Base-by-base conservation (phyloP, 2,113 vertebrate genomes). In the Coryphaenoides rupestris region DNA sequence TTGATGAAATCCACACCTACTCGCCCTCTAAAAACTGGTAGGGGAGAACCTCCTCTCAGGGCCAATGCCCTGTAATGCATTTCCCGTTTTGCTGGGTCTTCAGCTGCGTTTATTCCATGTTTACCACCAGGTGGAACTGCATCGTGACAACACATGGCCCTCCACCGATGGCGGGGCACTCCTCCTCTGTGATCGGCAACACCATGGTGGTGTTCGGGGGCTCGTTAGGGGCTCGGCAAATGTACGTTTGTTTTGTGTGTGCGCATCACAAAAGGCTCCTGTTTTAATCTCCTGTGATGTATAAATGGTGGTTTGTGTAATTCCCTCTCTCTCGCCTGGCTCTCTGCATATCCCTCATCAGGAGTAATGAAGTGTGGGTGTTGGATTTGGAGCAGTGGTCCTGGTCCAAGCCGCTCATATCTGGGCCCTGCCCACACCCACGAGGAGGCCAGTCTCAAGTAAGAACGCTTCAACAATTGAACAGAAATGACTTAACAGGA, bases 11-110 rank as follows among this genome's bases (percentile, higher is more conserved):
- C 80, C 97, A 99, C 73, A 99, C 96, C 0, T 99, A 99, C 68
- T 98, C 96, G 0, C 97, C 96, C 53, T 99, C 96, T 66, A 99
- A 98, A 77, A 98, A 99, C 83, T 98, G 97, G 97, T 98, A 89
- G 93, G 88, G 2, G 9, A 13, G 7, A 55, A n/a, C 12, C 47
- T 14, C 21, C 54, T 6, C 47, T n/a, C 47, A n/a, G n/a, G n/a
- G n/a, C n/a, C n/a, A n/a, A n/a, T n/a, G 47, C 47, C 47, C 5
- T 50, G 47, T 40, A 40, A 40, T 40, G 9, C 33, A 40, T 7
- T 40, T 12, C 33, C 33, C 13, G 68, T 21, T 71, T 3, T 50
- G 1, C 26, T 1, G 33, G 22, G 63, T 24, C 40, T 12, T 60
- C 0, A 5, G 45, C 28, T 45, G 46, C 4, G 19, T 13, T 60